Percentiles rank a stretch among this genome's conserved stretches.
Evolutionary conservation across 1,140 invertebrate genomes (phyloP).

Genomic region (Pachyrhynchus sulphureomaculatus): DNA sequence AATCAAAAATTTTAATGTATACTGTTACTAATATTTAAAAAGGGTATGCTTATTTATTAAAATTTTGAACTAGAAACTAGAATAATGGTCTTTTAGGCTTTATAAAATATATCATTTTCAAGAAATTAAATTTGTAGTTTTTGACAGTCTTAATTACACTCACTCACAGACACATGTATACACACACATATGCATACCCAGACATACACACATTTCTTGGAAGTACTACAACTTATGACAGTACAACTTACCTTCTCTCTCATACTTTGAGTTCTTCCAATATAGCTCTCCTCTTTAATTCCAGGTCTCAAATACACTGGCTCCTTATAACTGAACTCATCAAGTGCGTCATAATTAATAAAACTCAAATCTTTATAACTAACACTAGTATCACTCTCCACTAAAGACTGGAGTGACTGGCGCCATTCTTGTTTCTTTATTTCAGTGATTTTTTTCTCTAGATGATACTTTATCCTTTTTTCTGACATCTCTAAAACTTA

Average conservation of each 20-base stretch:
- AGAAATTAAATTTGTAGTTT: no score
- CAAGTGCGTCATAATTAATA: constrained; percentile 47
- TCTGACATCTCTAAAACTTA: constrained; percentile 44
- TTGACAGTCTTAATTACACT: no score
- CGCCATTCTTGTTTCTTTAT: constrained; percentile 46
- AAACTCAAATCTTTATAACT: constrained; percentile 51
- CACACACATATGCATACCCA: no score
- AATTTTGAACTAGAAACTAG: no score
- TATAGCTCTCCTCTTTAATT: constrained; percentile 15
- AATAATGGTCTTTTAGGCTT: no score
- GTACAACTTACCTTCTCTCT: constrained; percentile 44
- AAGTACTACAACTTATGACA: no score
- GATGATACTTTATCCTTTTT: constrained; percentile 36
- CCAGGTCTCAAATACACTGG: constrained; percentile 17
- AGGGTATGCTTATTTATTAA: no score
- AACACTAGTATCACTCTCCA: constrained; percentile 47
- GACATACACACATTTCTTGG: no score
- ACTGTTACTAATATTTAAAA: no score
- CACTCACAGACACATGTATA: no score
- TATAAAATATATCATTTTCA: no score
- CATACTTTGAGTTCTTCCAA: constrained; percentile 45
- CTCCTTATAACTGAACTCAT: constrained; percentile 41
- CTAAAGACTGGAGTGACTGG: constrained; percentile 46
- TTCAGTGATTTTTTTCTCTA: constrained; percentile 38
- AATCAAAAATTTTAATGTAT: no score